phyloP scores from a whole-genome alignment of 1,140 invertebrate genomes.

The Sminthurinus signatus region DNA sequence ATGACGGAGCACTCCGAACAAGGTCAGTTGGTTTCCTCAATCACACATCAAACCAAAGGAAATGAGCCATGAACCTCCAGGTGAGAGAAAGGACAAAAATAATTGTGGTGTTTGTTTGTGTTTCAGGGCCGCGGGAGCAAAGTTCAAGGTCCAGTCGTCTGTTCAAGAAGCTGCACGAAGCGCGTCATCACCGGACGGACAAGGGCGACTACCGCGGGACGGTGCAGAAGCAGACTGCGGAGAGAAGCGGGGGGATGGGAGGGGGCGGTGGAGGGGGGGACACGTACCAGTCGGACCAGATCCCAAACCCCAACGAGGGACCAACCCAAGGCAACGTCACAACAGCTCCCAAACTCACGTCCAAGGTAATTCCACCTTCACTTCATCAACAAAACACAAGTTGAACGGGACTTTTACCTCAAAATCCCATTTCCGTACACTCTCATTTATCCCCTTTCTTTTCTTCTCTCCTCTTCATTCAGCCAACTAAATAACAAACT shows the following conservation, averaged over 20 bases:
- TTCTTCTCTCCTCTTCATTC: too few species aligned
- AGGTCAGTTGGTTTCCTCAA: slow-evolving; percentile 6
- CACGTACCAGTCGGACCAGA: slow-evolving; percentile 15
- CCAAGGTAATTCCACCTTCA: slow-evolving; percentile 15
- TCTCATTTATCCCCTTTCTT: too few species aligned
- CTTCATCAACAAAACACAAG: too few species aligned
- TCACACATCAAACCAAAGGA: too few species aligned
- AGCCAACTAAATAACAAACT: too few species aligned
- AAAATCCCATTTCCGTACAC: too few species aligned
- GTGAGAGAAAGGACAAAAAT: too few species aligned
- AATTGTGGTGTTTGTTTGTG: too few species aligned
- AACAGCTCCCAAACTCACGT: slow-evolving; percentile 6
- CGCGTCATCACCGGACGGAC: slow-evolving; percentile 27
- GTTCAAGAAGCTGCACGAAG: slow-evolving; percentile 41
- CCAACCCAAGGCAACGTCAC: slow-evolving; percentile 13
- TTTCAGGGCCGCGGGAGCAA: slow-evolving; percentile 27
- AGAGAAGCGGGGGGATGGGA: background rate
- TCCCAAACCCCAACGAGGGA: slow-evolving; percentile 29
- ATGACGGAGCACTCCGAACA: slow-evolving; percentile 37
- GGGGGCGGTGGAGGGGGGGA: background rate
- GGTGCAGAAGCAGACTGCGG: slow-evolving; percentile 9
- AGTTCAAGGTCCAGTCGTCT: slow-evolving; percentile 38
- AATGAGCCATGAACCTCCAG: too few species aligned
- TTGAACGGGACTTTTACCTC: too few species aligned
- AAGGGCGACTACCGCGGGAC: slow-evolving; percentile 28